Conservation (phyloP, 2,888 invertebrate genomes). For the Diaphora mendica region DNA sequence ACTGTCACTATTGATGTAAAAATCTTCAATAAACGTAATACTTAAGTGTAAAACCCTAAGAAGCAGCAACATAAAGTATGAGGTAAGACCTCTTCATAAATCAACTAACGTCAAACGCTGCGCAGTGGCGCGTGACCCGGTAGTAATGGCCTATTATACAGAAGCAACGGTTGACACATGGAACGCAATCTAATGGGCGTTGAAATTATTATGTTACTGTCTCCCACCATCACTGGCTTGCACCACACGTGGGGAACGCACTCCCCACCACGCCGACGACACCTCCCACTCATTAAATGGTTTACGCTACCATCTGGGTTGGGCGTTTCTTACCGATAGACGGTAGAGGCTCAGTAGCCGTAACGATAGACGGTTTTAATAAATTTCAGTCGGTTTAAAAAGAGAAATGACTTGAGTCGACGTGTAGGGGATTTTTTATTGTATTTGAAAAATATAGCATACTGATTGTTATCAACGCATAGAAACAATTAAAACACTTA, state of each 20-base stretch:
- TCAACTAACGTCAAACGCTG: background rate
- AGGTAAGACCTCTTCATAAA: background rate
- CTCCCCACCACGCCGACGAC: conserved; percentile 68
- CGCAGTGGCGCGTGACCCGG: background rate
- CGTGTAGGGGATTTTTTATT: background rate
- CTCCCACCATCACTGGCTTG: conserved; percentile 49
- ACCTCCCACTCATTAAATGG: conserved; percentile 79
- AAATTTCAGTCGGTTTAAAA: background rate
- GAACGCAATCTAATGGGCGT: conserved; percentile 16
- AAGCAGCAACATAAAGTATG: background rate
- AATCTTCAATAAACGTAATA: background rate
- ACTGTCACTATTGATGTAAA: background rate
- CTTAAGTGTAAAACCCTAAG: background rate
- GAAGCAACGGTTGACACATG: background rate
- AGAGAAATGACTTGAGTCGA: background rate
- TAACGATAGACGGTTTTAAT: background rate
- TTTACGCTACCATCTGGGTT: conserved; percentile 10
- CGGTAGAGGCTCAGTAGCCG: background rate
- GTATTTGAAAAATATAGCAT: background rate
- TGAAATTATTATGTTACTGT: conserved; percentile 4
- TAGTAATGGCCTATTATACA: conserved; percentile 5
- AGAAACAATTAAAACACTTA: background rate
- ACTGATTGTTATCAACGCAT: background rate
- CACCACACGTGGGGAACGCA: conserved; percentile 61
- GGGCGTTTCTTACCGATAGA: conserved; percentile 9